Evolutionary conservation across 2,888 invertebrate genomes (phyloP), one percentile per base, ranked within the genome.

Genomic region (Pyrocoelia pectoralis): DNA sequence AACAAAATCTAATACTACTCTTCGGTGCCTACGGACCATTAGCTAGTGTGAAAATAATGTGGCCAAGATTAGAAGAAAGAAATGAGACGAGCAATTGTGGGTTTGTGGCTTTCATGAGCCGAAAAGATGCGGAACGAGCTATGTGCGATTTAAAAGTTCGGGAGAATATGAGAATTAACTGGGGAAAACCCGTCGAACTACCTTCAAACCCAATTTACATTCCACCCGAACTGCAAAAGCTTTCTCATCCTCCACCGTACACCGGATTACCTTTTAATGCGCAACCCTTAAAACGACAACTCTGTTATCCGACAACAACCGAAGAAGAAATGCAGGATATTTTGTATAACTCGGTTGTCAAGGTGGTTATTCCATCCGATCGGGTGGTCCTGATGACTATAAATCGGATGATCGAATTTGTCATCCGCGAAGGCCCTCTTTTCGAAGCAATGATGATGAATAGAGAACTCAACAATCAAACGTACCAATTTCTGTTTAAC

Each of bases 401-500:
- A 76, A 97, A 99, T 84, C 93, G 98, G 70, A 95, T 95, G 92
- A 93, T 99, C 67, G 98, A 99, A 84, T 99, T 97, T 86, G 97
- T 99, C 67, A 93, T 98, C 72, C 89, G 97, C 69, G 98, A 99
- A 83, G 99, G 99, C 0, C 97, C 98, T 1, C 92, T 97, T 91
- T 99, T 99, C 84, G 99, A 99, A 82, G 98, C 98, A 1, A 92
- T 98, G 87, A 94, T 99, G 60, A 99, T 99, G 97, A 95, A 95
- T 82, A 88, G 93, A 73, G 98, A 99, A 86, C 87, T 96, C 70
- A 93, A 90, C 80, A 99, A 99, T 84, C 95, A 97, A 0, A 88
- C 92, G 81, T 99, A 93, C 84, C 90, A 93, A 86, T 99, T 99
- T 84, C 86, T 99, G 65, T 98, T 97, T 83, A 98, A 99, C 80